phyloP scores from a whole-genome alignment of 2,797 vertebrate genomes.

The Pelodytes ibericus region DNA sequence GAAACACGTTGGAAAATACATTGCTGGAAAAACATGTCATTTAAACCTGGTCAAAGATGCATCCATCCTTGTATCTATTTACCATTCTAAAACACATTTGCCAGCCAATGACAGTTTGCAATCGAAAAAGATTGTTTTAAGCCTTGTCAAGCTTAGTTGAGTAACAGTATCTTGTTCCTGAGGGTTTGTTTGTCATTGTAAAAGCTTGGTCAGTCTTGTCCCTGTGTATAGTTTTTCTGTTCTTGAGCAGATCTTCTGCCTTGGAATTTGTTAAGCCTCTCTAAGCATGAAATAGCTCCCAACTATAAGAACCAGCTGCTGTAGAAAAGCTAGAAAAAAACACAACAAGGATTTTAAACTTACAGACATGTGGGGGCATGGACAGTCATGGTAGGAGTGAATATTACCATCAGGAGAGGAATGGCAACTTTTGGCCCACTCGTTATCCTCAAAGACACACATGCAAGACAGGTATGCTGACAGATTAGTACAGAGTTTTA shows the following conservation, averaged over 20 bases:
- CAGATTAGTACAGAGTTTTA: background rate
- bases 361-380: too few relatives aligned
- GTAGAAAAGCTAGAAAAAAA: background rate
- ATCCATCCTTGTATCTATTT: background rate
- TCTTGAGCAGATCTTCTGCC: background rate
- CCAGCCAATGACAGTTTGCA: background rate
- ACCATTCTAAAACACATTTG: background rate
- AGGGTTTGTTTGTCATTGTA: background rate
- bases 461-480: background rate
- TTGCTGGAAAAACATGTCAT: background rate
- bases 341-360: background rate
- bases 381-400: background rate
- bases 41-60: background rate
- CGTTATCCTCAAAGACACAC: too few relatives aligned
- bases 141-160: background rate
- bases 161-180: slow-evolving; percentile 15
- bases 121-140: background rate
- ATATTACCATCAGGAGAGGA: background rate
- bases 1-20: background rate
- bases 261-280: background rate
- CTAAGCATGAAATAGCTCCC: background rate
- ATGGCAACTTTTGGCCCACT: background rate
- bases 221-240: background rate
- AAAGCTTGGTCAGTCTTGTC: background rate
- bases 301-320: slow-evolving; percentile 23